phyloP scores from a whole-genome alignment of 2,888 invertebrate genomes.

The Lamellibrachia satsuma region DNA sequence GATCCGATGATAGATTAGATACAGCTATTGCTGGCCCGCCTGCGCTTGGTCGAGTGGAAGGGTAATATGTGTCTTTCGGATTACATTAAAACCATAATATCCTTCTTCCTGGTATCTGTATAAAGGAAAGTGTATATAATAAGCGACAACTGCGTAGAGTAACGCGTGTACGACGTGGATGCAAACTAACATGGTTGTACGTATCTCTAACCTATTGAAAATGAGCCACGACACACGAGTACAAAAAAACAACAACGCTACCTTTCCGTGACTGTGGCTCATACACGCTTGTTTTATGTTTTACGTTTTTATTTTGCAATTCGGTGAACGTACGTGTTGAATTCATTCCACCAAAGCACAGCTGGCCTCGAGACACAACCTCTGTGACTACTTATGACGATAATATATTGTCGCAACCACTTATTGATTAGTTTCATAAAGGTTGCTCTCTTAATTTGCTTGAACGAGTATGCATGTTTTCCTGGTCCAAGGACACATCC shows the following conservation, averaged over 20 bases:
- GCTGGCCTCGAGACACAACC: not conserved
- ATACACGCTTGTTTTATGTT: not conserved
- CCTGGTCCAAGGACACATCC: not conserved
- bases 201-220: not conserved
- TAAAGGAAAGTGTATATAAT: not conserved
- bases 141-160: not conserved
- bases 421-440: not conserved
- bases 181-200: not conserved
- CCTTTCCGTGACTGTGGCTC: not conserved
- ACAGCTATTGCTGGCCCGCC: not conserved
- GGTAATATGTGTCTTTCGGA: not conserved
- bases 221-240: not conserved
- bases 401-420: not conserved
- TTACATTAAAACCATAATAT: not conserved
- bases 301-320: not conserved
- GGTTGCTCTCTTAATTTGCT: not conserved
- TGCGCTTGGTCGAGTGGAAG: not conserved
- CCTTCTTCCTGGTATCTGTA: not conserved
- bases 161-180: not conserved
- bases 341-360: not conserved
- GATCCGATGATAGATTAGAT: not conserved
- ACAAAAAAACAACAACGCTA: not conserved
- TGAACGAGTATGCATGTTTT: not conserved
- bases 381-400: not conserved
- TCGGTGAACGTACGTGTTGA: not conserved